Conservation (phyloP, 2,113 vertebrate species). For the Boulengerochromis microlepis region DNA sequence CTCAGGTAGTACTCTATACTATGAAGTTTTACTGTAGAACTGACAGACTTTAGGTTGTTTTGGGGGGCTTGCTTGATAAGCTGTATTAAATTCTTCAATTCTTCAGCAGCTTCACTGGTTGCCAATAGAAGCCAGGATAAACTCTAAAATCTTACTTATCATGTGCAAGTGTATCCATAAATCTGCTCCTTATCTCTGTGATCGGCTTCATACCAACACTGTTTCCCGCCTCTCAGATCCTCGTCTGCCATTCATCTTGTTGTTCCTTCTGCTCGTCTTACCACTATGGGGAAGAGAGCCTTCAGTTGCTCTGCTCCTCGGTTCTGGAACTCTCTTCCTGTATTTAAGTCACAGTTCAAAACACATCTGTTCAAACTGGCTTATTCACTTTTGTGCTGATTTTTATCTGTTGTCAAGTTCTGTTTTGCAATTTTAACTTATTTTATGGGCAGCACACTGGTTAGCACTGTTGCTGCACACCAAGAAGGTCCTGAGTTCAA, state of each 20-base stretch:
- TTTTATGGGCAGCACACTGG: not conserved
- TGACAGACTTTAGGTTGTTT: not conserved
- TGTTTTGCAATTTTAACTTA: not conserved
- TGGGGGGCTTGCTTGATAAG: not conserved
- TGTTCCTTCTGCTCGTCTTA: not conserved
- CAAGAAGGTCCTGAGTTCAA: not conserved
- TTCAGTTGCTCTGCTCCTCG: not conserved
- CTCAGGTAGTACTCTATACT: slow-evolving; percentile 65
- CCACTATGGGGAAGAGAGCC: not conserved
- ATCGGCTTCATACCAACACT: not conserved
- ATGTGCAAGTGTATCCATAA: not conserved
- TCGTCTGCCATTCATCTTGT: not conserved
- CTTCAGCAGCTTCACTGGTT: not conserved
- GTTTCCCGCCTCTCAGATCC: not conserved
- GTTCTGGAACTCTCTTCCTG: not conserved
- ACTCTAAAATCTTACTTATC: not conserved
- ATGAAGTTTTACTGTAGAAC: not conserved
- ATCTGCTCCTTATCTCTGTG: not conserved
- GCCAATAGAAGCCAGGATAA: not conserved
- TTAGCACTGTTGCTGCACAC: not conserved
- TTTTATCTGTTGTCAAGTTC: not conserved
- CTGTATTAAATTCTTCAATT: not conserved
- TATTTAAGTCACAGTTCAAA: not conserved
- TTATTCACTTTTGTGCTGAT: not conserved
- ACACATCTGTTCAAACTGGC: not conserved